Base-by-base conservation (phyloP, 2,888 invertebrate genomes). In the Oscheius sp. region DNA sequence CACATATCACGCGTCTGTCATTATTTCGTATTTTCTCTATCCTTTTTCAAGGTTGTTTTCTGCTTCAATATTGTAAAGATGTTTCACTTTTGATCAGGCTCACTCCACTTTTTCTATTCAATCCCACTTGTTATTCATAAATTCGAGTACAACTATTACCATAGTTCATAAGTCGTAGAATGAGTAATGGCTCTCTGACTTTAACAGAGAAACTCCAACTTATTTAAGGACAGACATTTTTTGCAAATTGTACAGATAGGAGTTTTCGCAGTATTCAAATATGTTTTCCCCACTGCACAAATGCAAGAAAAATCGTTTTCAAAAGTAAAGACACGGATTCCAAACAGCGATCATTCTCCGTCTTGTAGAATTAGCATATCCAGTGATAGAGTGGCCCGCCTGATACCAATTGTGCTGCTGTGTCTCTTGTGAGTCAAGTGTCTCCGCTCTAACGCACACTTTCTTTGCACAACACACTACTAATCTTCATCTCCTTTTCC, bases 391-490 rank as follows among this genome's bases (percentile, higher is more conserved):
- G 42, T 7, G 42, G 42, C 4, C 55, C 68, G 35, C 37, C 68
- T 68, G 68, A 68, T 68, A 68, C 68, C 68, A 68, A 68, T 68
- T 68, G 55, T 13, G 55, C 55, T 42, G 63, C 63, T 47, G 63
- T 48, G 48, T 53, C 68, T 65, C 65, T 53, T 53, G 68, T 33
- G 35, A 65, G 68, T 68, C 68, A 68, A 68, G 68, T 68, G 68
- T 68, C 68, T 53, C 42, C 42, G 42, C 42, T 42, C 68, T 68
- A 55, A 68, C 68, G 68, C 68, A 68, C 68, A 68, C 68, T 68
- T 55, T 32, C 42, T n/a, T 42, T 55, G 53, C 35, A 35, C 37
- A 33, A n/a, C 66, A 32, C 65, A 53, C 68, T 68, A 68, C 53
- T 68, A 53, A 55, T 68, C 68, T 11, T 55, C 21, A 21, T 21